phyloP scores from a whole-genome alignment of 2,888 invertebrate species.

The Cremastinae sp. region DNA sequence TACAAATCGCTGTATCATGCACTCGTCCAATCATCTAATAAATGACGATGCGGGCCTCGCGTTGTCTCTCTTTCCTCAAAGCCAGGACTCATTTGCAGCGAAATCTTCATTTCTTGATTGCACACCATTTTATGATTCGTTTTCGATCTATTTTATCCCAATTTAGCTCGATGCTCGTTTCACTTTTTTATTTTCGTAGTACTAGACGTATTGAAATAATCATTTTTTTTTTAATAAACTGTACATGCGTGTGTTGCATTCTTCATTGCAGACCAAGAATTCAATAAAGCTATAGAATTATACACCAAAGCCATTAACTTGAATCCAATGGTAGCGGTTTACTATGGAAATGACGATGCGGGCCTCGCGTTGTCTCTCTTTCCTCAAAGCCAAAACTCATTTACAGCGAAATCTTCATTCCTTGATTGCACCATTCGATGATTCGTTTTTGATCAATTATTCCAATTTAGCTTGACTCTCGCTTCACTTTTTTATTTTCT shows the following conservation, averaged over 20 bases:
- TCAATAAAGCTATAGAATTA: conserved; percentile 92
- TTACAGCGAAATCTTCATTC: no score
- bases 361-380: conserved; percentile 74
- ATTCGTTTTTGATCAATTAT: no score
- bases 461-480: no score
- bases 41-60: conserved; percentile 83
- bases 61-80: not conserved
- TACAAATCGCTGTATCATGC: conserved; percentile 27
- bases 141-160: no score
- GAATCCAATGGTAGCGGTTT: conserved; percentile 91
- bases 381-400: not conserved
- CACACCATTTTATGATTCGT: no score
- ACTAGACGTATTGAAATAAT: no score
- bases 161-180: no score
- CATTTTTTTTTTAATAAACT: no score
- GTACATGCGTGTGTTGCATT: conserved; percentile 61
- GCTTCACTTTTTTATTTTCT: conserved; percentile 1
- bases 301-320: conserved; percentile 94
- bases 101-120: no score
- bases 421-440: no score
- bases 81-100: not conserved
- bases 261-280: conserved; percentile 92
- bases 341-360: conserved; percentile 91
- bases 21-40: not conserved
- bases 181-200: conserved; percentile 4